A percentile compares a stretch with the other conserved stretches of the same genome.
Evolutionary conservation across 92 coral and sea anemone species (phyloP).

Genomic region (Umimayanthus chanpuru): DNA sequence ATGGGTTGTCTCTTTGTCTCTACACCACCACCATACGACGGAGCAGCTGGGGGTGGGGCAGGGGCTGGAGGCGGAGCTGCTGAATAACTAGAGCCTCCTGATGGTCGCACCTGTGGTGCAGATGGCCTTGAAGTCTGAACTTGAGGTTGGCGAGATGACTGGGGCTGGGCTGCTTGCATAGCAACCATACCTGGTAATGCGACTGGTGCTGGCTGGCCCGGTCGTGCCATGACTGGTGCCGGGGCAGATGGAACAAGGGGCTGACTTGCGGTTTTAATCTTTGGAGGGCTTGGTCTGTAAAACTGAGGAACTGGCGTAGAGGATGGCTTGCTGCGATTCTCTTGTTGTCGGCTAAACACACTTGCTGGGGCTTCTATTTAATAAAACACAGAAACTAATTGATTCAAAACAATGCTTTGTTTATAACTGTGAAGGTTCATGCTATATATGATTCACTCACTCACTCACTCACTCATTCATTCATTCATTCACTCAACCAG

Average conservation of each 20-base stretch:
- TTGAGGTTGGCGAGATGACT: conserved; percentile 46
- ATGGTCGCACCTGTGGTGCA: conserved; percentile 45
- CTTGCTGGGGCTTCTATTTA: conserved; percentile 76
- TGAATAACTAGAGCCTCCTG: conserved; percentile 34
- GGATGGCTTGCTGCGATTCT: conserved; percentile 82
- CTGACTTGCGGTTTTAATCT: conserved; percentile 60
- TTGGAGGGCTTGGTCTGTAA: conserved; percentile 78
- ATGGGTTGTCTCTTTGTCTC: conserved; percentile 82
- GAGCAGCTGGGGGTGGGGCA: conserved; percentile 28
- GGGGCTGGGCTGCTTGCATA: conserved; percentile 58
- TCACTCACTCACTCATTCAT: no score
- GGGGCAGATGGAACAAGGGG: conserved; percentile 71
- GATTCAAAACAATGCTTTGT: not conserved
- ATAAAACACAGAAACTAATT: not conserved
- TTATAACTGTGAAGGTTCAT: not conserved
- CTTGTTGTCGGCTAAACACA: conserved; percentile 72
- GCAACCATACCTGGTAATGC: conserved; percentile 89
- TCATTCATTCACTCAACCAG: no score
- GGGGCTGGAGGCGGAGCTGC: conserved; percentile 63
- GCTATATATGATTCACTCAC: not conserved
- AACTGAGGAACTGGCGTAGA: conserved; percentile 66
- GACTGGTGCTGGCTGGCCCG: conserved; percentile 89
- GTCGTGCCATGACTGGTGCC: conserved; percentile 63
- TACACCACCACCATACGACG: conserved; percentile 48
- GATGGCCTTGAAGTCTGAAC: conserved; percentile 62